phyloP scores from a whole-genome alignment of 2,888 invertebrate species.

The Pheosia tremula region DNA sequence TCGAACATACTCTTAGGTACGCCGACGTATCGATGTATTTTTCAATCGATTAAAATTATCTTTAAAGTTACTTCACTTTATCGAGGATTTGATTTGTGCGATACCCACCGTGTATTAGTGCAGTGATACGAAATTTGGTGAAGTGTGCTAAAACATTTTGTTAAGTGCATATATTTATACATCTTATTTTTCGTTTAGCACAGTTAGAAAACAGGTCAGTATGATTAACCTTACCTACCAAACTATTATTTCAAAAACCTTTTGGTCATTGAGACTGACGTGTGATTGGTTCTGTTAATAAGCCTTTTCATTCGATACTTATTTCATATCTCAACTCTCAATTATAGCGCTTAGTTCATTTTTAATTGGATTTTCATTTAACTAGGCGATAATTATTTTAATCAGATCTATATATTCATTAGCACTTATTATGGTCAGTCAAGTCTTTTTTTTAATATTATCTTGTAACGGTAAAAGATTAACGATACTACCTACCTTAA shows the following conservation, averaged over 20 bases:
- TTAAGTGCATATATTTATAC: slow-evolving; percentile 25
- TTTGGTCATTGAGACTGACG: slow-evolving; percentile 24
- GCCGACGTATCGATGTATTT: slow-evolving; percentile 55
- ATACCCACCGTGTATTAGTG: slow-evolving; percentile 23
- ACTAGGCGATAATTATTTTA: slow-evolving; percentile 16
- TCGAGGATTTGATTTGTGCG: slow-evolving; percentile 28
- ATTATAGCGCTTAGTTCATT: slow-evolving; percentile 47
- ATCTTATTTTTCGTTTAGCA: slow-evolving; percentile 13
- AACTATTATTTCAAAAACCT: slow-evolving; percentile 21
- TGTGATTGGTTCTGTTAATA: slow-evolving; percentile 22
- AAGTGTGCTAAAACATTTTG: slow-evolving; percentile 15
- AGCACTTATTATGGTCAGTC: neutral
- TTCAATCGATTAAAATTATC: slow-evolving; percentile 39
- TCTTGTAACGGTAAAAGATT: too few relatives aligned
- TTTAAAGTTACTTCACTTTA: slow-evolving; percentile 18
- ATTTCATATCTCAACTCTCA: slow-evolving; percentile 32
- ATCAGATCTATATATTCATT: neutral
- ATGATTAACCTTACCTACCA: slow-evolving; percentile 11
- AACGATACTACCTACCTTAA: neutral
- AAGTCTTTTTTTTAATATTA: neutral
- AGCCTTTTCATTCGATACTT: slow-evolving; percentile 30
- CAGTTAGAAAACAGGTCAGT: slow-evolving; percentile 30
- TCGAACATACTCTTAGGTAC: slow-evolving; percentile 39
- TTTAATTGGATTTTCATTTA: slow-evolving; percentile 40
- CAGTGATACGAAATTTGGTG: slow-evolving; percentile 26